Evolutionary conservation across 2,113 vertebrate species (phyloP).

Genomic region (Pan troglodytes): NHGRI_mPanTro3-v2.1_pri NC_072402.2:107022001-107022500

Average conservation of each 20-base stretch:
- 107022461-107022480: not conserved
- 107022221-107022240: not conserved
- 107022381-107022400: not conserved
- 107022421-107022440: not conserved
- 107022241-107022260: not conserved
- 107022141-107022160: not conserved
- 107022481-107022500: not conserved
- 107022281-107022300: not conserved
- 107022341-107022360: not conserved
- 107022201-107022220: not conserved
- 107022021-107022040: not conserved
- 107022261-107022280: accelerated
- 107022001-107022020: not conserved
- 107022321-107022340: not conserved
- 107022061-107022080: not conserved
- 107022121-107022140: not conserved
- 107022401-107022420: not conserved
- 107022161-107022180: not conserved
- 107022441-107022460: not conserved
- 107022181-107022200: not conserved
- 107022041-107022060: not conserved
- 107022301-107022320: no score
- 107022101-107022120: not conserved
- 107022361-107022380: not conserved
- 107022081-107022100: not conserved